phyloP scores from a whole-genome alignment of 1,140 invertebrate species.

The Streblospio benedicti region DNA sequence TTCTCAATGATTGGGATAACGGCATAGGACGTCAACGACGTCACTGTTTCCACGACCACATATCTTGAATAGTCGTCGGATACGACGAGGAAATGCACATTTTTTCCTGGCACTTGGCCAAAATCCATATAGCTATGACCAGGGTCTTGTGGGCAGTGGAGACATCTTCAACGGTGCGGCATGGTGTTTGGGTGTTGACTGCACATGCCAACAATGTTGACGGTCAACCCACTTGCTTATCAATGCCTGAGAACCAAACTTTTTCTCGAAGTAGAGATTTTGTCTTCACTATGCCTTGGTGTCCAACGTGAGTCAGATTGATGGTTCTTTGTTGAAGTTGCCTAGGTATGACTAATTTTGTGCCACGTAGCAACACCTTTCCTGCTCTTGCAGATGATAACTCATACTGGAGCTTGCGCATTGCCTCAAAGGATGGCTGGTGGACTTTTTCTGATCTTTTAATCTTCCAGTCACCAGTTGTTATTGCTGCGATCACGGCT shows the following conservation, averaged over 20 bases:
- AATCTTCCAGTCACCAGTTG: neutral
- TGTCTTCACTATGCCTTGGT: neutral
- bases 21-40: neutral
- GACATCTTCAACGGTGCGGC: neutral
- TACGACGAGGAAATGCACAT: neutral
- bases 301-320: neutral
- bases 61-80: conserved; percentile 4
- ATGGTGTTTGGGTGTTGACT: neutral
- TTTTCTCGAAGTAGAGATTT: neutral
- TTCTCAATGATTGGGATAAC: neutral
- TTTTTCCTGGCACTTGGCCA: neutral
- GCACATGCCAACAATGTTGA: neutral
- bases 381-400: neutral
- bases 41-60: neutral
- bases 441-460: too few species aligned
- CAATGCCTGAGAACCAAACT: conserved; percentile 8
- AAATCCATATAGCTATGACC: conserved; percentile 4
- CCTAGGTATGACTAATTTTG: neutral
- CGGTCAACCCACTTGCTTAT: neutral
- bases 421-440: too few species aligned
- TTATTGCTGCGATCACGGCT: neutral
- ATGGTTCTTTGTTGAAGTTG: neutral
- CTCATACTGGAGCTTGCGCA: too few species aligned
- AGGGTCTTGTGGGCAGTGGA: neutral
- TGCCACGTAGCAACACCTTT: neutral